phyloP scores from a whole-genome alignment of 2,888 invertebrate species.

The Leucophenga maculata region DNA sequence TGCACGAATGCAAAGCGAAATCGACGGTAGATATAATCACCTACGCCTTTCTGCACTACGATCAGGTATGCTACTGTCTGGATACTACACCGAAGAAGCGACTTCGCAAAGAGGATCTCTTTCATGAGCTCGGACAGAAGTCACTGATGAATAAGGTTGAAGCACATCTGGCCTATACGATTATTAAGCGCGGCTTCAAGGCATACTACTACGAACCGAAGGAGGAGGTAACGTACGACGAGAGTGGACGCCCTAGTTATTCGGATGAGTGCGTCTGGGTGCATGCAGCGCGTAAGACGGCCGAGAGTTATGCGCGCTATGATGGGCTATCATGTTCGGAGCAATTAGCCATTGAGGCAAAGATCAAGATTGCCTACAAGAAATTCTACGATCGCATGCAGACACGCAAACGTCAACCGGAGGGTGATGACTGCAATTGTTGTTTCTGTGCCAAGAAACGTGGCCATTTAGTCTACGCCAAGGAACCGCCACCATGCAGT shows the following conservation, averaged over 20 bases:
- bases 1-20: conserved; percentile 70
- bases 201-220: conserved; percentile 66
- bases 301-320: conserved; percentile 62
- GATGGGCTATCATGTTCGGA: conserved; percentile 66
- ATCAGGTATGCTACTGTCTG: conserved; percentile 67
- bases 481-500: conserved; percentile 53
- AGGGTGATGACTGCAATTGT: conserved; percentile 64
- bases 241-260: conserved; percentile 50
- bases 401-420: conserved; percentile 58
- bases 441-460: conserved; percentile 68
- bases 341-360: conserved; percentile 60
- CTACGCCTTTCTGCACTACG: conserved; percentile 67
- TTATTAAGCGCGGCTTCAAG: conserved; percentile 68
- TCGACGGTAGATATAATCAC: conserved; percentile 65
- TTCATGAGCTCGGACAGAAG: conserved; percentile 67
- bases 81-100: conserved; percentile 63
- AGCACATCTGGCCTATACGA: conserved; percentile 67
- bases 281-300: conserved; percentile 65
- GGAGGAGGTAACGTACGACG: conserved; percentile 50
- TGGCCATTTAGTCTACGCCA: conserved; percentile 59
- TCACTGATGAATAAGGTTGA: conserved; percentile 70
- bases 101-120: conserved; percentile 64
- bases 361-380: conserved; percentile 64
- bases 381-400: conserved; percentile 67
- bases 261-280: conserved; percentile 68